phyloP scores from a whole-genome alignment of 2,797 vertebrate genomes.

The Sebastolobus altivelis region DNA sequence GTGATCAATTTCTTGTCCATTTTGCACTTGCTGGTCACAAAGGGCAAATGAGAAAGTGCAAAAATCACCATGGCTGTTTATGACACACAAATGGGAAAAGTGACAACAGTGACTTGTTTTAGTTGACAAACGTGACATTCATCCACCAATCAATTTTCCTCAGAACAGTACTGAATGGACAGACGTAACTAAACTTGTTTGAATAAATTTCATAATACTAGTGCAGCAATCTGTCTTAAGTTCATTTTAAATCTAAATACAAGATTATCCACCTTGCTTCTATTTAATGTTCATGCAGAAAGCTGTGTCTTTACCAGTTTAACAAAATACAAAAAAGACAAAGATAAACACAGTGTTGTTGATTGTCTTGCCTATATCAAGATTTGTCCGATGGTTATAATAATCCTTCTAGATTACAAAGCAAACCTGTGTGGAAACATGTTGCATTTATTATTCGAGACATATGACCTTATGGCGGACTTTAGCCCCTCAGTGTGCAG shows the following conservation, averaged over 20 bases:
- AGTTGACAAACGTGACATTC: not conserved
- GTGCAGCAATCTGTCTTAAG: not conserved
- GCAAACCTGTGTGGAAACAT: no score
- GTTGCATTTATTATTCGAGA: no score
- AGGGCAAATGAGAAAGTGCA: not conserved
- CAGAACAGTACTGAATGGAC: not conserved
- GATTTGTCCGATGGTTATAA: not conserved
- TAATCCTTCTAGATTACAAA: no score
- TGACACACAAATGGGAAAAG: not conserved
- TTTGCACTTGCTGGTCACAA: not conserved
- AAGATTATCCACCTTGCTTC: not conserved
- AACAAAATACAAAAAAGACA: no score
- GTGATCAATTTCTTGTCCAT: not conserved
- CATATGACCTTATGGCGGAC: no score
- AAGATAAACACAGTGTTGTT: not conserved
- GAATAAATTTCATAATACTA: not conserved
- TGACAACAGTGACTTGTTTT: no score
- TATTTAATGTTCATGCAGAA: not conserved
- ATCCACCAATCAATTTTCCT: not conserved
- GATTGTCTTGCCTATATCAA: not conserved
- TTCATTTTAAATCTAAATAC: not conserved
- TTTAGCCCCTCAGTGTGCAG: no score
- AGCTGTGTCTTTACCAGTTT: no score
- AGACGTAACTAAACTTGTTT: not conserved
- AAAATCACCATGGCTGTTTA: not conserved